Evolutionary conservation across 2,113 vertebrate species (phyloP).

Genomic region (Redunca redunca): DNA sequence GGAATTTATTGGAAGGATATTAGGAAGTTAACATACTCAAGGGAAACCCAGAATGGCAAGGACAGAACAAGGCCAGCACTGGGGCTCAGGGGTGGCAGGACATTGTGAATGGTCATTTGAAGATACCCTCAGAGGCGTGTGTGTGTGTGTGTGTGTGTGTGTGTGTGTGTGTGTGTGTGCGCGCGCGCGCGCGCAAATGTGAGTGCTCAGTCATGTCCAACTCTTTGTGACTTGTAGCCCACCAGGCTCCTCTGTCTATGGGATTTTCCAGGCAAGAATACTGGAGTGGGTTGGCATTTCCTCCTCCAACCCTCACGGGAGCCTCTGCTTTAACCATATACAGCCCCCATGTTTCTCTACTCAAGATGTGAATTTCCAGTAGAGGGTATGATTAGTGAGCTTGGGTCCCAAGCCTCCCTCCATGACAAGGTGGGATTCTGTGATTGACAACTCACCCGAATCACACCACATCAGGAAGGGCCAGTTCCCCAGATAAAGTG

Average conservation of each 20-base stretch:
- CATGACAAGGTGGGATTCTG: background rate
- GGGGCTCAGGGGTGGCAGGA: background rate
- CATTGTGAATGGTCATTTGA: background rate
- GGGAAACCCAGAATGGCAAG: background rate
- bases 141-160: background rate
- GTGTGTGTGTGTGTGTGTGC: background rate
- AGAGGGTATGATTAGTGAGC: background rate
- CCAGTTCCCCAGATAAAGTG: background rate
- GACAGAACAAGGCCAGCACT: background rate
- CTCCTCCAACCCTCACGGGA: background rate
- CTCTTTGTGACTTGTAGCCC: background rate
- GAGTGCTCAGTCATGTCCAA: background rate
- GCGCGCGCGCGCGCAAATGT: background rate
- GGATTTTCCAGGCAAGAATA: background rate
- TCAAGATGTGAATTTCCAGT: background rate
- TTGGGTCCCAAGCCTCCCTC: background rate
- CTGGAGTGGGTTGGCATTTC: background rate
- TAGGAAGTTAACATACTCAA: background rate
- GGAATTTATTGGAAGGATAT: conserved; percentile 7
- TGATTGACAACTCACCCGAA: background rate
- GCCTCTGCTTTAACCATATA: background rate
- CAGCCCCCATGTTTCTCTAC: background rate
- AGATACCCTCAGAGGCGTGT: background rate
- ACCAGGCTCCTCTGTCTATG: background rate
- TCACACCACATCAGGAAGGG: background rate